phyloP scores from a whole-genome alignment of 2,888 invertebrate species.

The Lottia gigantea region DNA sequence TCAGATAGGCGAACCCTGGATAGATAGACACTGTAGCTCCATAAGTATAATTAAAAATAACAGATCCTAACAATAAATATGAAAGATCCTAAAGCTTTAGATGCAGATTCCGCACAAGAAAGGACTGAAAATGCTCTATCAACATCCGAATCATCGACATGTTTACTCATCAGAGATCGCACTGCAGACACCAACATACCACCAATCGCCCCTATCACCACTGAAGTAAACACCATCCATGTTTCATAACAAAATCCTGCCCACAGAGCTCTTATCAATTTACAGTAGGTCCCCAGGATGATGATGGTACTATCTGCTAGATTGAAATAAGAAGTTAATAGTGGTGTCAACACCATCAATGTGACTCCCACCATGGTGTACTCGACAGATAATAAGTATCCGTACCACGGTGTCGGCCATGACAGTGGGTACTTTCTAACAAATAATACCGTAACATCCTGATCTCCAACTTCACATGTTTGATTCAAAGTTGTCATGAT shows the following conservation, averaged over 20 bases:
- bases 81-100: neutral
- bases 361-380: slow-evolving; percentile 65
- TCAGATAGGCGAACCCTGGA: slow-evolving; percentile 58
- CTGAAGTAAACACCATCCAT: slow-evolving; percentile 62
- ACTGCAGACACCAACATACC: slow-evolving; percentile 61
- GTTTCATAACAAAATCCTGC: slow-evolving; percentile 52
- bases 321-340: slow-evolving; percentile 52
- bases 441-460: slow-evolving; percentile 64
- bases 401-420: slow-evolving; percentile 63
- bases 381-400: slow-evolving; percentile 64
- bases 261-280: slow-evolving; percentile 53
- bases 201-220: slow-evolving; percentile 58
- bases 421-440: slow-evolving; percentile 59
- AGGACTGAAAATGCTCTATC: slow-evolving; percentile 4
- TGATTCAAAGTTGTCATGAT: slow-evolving; percentile 53
- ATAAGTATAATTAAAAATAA: slow-evolving; percentile 52
- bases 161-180: slow-evolving; percentile 47
- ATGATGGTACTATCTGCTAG: slow-evolving; percentile 58
- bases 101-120: neutral
- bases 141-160: slow-evolving; percentile 3
- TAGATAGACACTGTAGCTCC: slow-evolving; percentile 56
- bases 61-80: neutral
- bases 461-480: slow-evolving; percentile 64
- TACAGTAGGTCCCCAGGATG: slow-evolving; percentile 59
- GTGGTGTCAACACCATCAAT: slow-evolving; percentile 60